phyloP scores from a whole-genome alignment of 2,888 invertebrate species.

The Zhuqinia jingwanae region DNA sequence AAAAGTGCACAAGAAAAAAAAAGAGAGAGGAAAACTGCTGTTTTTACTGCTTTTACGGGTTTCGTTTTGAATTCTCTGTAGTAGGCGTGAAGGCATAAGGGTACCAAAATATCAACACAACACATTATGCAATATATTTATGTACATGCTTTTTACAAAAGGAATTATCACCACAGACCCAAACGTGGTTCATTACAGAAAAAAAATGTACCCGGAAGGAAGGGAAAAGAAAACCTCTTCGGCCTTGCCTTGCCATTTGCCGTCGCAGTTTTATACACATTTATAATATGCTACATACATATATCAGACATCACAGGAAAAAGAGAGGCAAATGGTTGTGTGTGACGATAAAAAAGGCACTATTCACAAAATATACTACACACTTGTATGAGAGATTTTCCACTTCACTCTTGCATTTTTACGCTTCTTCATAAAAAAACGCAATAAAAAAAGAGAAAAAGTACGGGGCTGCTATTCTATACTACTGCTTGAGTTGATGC shows the following conservation, averaged over 20 bases:
- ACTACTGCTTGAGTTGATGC: background rate
- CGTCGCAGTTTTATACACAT: background rate
- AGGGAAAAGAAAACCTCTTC: background rate
- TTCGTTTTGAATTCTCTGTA: slow-evolving; percentile 3
- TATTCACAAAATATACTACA: background rate
- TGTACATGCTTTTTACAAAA: background rate
- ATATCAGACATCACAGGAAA: background rate
- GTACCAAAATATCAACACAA: too few species aligned
- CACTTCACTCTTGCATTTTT: slow-evolving; percentile 32
- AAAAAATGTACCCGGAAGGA: slow-evolving; percentile 43
- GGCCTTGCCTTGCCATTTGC: background rate
- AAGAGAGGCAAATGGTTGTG: slow-evolving; percentile 31
- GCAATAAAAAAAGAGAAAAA: slow-evolving; percentile 2
- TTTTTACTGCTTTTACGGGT: background rate
- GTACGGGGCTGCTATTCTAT: too few species aligned
- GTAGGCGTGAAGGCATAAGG: too few species aligned
- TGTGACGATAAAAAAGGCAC: slow-evolving; percentile 1
- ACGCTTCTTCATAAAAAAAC: background rate
- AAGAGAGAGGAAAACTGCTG: background rate
- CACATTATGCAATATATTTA: too few species aligned
- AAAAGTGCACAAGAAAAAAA: background rate
- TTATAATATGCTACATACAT: background rate
- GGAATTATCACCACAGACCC: slow-evolving; percentile 31
- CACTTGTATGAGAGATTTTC: slow-evolving; percentile 1
- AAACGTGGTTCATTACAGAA: slow-evolving; percentile 42